phyloP scores from a whole-genome alignment of 2,888 invertebrate species.

The Notodonta dromedarius region DNA sequence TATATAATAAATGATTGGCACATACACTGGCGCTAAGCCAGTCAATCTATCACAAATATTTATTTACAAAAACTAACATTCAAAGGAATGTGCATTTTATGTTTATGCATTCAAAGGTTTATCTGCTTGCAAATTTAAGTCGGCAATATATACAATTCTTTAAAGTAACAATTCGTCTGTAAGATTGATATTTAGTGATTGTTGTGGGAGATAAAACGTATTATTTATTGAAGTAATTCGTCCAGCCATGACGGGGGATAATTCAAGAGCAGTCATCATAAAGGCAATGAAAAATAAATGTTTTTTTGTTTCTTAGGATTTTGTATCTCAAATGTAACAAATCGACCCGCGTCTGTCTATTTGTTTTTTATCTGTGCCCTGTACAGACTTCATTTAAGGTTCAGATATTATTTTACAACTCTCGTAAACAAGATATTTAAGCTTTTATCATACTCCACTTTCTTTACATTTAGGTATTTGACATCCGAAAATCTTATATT shows the following conservation, averaged over 20 bases:
- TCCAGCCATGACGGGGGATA: constrained; percentile 8
- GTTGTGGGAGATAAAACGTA: constrained; percentile 18
- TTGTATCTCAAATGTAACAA: too few relatives aligned
- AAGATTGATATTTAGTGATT: constrained; percentile 24
- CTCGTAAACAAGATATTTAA: too few relatives aligned
- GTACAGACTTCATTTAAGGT: too few relatives aligned
- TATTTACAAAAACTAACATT: background rate
- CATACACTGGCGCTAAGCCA: constrained; percentile 35
- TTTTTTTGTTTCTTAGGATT: too few relatives aligned
- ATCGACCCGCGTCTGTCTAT: too few relatives aligned
- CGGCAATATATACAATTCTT: constrained; percentile 7
- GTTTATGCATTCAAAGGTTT: constrained; percentile 10
- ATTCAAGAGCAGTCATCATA: background rate
- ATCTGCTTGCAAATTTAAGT: constrained; percentile 6
- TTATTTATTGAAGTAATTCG: constrained; percentile 23
- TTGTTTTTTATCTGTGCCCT: too few relatives aligned
- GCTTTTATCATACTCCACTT: too few relatives aligned
- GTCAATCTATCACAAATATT: constrained; percentile 24
- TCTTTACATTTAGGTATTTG: background rate
- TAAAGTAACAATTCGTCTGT: constrained; percentile 19
- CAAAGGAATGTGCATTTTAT: constrained; percentile 20
- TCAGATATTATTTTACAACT: too few relatives aligned
- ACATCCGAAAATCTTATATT: background rate
- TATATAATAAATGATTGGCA: too few relatives aligned
- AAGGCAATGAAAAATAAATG: background rate